phyloP scores from a whole-genome alignment of 2,888 invertebrate species.

The Diloba caeruleocephala region DNA sequence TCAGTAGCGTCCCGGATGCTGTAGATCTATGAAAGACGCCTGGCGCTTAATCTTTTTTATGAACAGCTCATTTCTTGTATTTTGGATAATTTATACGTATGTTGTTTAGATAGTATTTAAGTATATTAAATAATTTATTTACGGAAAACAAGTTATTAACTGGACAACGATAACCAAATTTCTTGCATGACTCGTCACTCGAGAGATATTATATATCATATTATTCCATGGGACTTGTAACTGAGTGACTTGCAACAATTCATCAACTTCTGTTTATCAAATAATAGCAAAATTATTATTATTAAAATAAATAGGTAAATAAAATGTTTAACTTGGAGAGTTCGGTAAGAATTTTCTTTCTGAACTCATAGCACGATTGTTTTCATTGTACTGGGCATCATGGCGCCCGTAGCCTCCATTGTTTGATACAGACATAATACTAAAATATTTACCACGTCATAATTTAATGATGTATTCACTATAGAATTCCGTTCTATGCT shows the following conservation, averaged over 20 bases:
- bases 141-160: conserved; percentile 2
- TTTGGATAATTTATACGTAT: no score
- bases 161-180: conserved; percentile 8
- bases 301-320: no score
- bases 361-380: conserved; percentile 19
- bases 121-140: not conserved
- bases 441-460: conserved; percentile 24
- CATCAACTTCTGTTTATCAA: conserved; percentile 10
- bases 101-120: no score
- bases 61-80: no score
- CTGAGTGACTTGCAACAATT: conserved; percentile 21
- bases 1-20: conserved; percentile 59
- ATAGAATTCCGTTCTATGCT: no score
- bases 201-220: no score
- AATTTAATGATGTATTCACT: not conserved
- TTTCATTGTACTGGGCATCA: conserved; percentile 23
- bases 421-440: conserved; percentile 52
- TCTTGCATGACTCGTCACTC: conserved; percentile 16
- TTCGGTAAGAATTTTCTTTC: conserved; percentile 11
- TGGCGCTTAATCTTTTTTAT: conserved; percentile 51
- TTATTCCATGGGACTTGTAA: no score
- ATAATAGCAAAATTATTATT: conserved; percentile 24
- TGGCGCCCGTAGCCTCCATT: conserved; percentile 43
- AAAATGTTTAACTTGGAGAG: no score
- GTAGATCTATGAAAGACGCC: conserved; percentile 46